Percentiles rank a stretch among this genome's conserved stretches.
Conservation (phyloP, 1,140 invertebrate species). For the Drosophila nikananu region DNA sequence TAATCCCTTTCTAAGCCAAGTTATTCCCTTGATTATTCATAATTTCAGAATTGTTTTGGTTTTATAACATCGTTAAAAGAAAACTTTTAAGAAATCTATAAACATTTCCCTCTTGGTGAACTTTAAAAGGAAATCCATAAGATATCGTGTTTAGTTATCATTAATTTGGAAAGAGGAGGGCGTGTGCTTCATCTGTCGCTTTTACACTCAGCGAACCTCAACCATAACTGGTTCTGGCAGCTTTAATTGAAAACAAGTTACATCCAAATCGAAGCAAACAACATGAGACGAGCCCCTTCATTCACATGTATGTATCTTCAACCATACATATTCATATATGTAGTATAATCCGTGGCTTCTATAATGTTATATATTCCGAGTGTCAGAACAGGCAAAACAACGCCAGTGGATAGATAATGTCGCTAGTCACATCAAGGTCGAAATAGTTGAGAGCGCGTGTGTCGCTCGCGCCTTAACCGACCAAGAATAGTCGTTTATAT, state of each 20-base stretch:
- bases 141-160: background rate
- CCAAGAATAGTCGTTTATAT: conserved; percentile 18
- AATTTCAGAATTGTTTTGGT: no score
- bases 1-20: no score
- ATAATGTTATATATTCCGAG: conserved; percentile 28
- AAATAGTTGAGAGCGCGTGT: conserved; percentile 71
- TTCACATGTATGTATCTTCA: conserved; percentile 9
- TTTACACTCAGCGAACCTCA: background rate
- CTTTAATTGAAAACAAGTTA: conserved; percentile 33
- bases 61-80: no score
- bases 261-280: conserved; percentile 30
- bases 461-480: conserved; percentile 40
- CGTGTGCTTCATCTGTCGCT: background rate
- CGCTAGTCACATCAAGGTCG: conserved; percentile 72
- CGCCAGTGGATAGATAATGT: conserved; percentile 43
- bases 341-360: conserved; percentile 9
- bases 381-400: conserved; percentile 35
- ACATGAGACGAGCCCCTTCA: conserved; percentile 67
- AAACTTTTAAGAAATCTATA: no score
- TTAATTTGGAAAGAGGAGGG: background rate
- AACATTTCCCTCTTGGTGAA: background rate
- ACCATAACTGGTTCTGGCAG: conserved; percentile 23
- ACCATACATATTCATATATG: conserved; percentile 12
- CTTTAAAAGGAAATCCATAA: background rate
- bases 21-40: no score